A percentile compares a stretch with the other conserved stretches of the same genome.
phyloP scores from a whole-genome alignment of 1,140 invertebrate species.

The Caerostris darwini region DNA sequence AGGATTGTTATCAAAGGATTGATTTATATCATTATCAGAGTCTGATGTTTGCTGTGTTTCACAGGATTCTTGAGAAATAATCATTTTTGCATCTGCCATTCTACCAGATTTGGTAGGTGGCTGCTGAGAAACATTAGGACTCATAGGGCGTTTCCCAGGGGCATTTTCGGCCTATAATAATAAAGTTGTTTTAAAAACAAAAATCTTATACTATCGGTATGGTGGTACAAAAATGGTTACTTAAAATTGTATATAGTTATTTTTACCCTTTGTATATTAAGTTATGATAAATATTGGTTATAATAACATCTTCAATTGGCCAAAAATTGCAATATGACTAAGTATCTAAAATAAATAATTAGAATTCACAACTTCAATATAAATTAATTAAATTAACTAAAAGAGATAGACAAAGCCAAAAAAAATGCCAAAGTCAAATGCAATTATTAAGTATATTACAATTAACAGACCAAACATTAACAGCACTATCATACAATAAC shows the following conservation, averaged over 20 bases:
- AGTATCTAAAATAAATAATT: too few species aligned
- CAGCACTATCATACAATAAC: too few species aligned
- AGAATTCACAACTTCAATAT: too few species aligned
- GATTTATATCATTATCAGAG: constrained; percentile 75
- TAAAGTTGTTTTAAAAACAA: not conserved
- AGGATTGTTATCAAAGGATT: constrained; percentile 72
- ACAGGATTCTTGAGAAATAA: not conserved
- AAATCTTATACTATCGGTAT: not conserved
- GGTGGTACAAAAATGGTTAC: not conserved
- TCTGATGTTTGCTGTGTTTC: constrained; percentile 5
- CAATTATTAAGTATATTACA: too few species aligned
- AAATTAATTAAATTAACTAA: too few species aligned
- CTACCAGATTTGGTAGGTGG: constrained; percentile 71
- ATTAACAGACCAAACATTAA: too few species aligned
- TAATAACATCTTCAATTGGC: too few species aligned
- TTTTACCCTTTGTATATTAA: not conserved
- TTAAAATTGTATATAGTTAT: not conserved
- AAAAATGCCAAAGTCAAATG: too few species aligned
- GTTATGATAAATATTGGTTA: too few species aligned
- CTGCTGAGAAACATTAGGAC: constrained; percentile 63
- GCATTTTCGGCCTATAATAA: constrained; percentile 63
- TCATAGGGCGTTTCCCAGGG: constrained; percentile 66
- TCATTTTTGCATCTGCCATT: constrained; percentile 17
- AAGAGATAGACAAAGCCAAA: too few species aligned
- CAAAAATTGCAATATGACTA: too few species aligned